phyloP scores from a whole-genome alignment of 2,888 invertebrate genomes.

The Sisyra nigra region DNA sequence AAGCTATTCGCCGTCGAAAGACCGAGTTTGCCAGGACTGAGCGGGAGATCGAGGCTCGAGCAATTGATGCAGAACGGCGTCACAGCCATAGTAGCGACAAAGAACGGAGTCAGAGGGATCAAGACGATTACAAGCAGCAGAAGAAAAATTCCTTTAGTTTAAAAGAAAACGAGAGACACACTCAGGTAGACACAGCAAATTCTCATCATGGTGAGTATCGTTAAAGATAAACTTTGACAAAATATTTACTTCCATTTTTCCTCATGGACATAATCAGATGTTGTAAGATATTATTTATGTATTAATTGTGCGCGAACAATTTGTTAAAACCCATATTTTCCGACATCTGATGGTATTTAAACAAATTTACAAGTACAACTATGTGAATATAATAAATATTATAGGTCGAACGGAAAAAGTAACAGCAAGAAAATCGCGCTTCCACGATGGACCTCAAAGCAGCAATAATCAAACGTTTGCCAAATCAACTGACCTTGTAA shows the following conservation, averaged over 20 bases:
- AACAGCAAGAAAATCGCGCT: conserved; percentile 7
- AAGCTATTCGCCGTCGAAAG: conserved; percentile 43
- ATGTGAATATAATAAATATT: background rate
- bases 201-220: conserved; percentile 6
- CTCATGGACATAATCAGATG: background rate
- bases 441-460: conserved; percentile 7
- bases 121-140: conserved; percentile 26
- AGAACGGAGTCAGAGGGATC: conserved; percentile 17
- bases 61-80: conserved; percentile 42
- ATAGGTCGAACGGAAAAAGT: conserved; percentile 8
- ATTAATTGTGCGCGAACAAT: background rate
- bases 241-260: background rate
- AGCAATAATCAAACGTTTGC: background rate
- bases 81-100: conserved; percentile 26
- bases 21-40: conserved; percentile 57
- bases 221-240: background rate
- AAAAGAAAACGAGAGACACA: conserved; percentile 22
- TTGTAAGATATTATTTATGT: background rate
- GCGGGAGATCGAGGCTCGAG: conserved; percentile 54
- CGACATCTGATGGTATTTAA: background rate
- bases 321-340: conserved; percentile 1
- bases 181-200: conserved; percentile 9
- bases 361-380: background rate
- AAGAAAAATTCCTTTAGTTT: conserved; percentile 19
- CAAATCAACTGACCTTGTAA: background rate